Evolutionary conservation across 2,797 vertebrate species (phyloP).

Genomic region (Loris lydekkerianus): DNA sequence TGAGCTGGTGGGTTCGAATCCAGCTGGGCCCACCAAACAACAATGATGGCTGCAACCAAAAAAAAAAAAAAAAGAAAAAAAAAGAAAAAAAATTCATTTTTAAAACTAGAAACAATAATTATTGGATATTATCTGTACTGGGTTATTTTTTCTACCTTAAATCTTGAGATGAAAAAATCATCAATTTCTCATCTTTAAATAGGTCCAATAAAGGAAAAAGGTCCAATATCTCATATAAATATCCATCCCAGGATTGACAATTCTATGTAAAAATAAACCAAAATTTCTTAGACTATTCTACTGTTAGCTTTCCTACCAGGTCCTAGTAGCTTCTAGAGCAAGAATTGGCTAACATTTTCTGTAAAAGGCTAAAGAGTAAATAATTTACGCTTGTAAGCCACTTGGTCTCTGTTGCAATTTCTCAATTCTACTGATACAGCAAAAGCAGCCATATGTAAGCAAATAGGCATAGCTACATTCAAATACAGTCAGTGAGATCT

Average conservation of each 20-base stretch:
- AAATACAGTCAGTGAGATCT: background rate
- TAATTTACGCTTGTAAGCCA: background rate
- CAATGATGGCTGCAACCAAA: no score
- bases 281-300: background rate
- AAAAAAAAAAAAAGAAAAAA: no score
- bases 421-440: background rate
- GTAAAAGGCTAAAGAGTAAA: background rate
- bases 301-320: slow-evolving; percentile 2
- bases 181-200: slow-evolving; percentile 34
- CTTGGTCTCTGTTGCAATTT: background rate
- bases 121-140: slow-evolving; percentile 1
- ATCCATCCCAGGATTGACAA: slow-evolving; percentile 6
- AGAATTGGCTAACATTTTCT: slow-evolving; percentile 14
- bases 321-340: background rate
- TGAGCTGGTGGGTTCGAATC: no score
- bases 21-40: no score
- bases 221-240: background rate
- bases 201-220: background rate
- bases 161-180: slow-evolving; percentile 50
- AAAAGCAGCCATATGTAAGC: background rate
- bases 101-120: background rate
- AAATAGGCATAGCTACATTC: background rate
- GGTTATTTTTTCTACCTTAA: background rate
- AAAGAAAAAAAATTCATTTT: background rate
- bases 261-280: slow-evolving; percentile 40